Percentiles rank a stretch among this genome's conserved stretches.
Evolutionary conservation across 2,797 vertebrate species (phyloP).

Genomic region (Phoeniculus purpureus): DNA sequence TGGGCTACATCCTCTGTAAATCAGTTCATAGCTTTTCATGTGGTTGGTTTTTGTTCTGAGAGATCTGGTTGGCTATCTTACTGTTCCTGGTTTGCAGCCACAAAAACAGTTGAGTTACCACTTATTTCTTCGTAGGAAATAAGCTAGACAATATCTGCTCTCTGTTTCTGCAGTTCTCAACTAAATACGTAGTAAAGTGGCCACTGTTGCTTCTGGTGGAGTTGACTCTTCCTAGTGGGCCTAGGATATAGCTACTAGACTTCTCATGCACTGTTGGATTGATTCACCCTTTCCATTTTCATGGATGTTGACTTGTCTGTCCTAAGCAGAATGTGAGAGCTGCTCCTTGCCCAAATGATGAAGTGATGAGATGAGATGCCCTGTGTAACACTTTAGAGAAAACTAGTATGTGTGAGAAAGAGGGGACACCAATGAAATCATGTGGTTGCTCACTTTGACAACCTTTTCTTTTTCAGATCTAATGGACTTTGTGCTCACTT

Average conservation of each 20-base stretch:
- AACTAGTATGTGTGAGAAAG: fast-evolving
- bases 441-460: neutral
- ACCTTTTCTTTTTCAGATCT: neutral
- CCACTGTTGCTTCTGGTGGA: neutral
- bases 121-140: neutral
- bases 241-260: neutral
- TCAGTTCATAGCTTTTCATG: neutral
- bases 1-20: neutral
- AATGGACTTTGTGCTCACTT: neutral
- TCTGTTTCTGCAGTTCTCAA: neutral
- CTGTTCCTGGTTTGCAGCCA: neutral
- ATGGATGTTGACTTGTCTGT: fast-evolving
- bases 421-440: neutral
- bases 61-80: neutral
- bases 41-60: neutral
- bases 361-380: neutral
- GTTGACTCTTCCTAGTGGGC: neutral
- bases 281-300: neutral
- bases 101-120: neutral
- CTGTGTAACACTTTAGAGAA: neutral
- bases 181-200: neutral
- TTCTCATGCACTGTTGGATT: fast-evolving
- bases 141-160: neutral
- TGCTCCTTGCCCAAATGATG: neutral
- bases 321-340: neutral